Percentiles rank a stretch among this genome's conserved stretches.
phyloP scores from a whole-genome alignment of 2,797 vertebrate species.

The Sebastes aleutianus region DNA sequence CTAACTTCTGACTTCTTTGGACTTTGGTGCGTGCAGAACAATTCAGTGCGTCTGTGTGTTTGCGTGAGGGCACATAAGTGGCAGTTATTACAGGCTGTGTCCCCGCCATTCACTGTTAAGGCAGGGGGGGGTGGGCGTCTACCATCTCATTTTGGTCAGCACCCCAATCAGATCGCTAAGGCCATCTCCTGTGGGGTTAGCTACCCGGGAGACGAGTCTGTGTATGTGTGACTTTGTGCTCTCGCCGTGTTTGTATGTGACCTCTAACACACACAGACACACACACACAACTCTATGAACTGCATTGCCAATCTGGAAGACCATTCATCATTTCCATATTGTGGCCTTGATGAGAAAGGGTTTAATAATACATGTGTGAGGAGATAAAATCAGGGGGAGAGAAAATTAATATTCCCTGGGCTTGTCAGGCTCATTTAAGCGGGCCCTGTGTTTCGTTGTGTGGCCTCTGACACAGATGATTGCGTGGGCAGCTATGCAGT shows the following conservation, averaged over 20 bases:
- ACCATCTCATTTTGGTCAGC: constrained; percentile 63
- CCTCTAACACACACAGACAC: constrained; percentile 3
- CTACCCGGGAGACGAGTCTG: neutral
- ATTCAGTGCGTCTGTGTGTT: constrained; percentile 33
- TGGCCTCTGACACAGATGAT: constrained; percentile 78
- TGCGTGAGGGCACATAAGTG: constrained; percentile 35
- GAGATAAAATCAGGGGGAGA: constrained; percentile 66
- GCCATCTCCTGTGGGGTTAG: constrained; percentile 37
- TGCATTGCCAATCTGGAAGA: constrained; percentile 30
- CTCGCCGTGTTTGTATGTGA: constrained; percentile 1
- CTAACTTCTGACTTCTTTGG: constrained; percentile 44
- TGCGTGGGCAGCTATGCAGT: constrained; percentile 75
- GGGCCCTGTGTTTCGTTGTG: constrained; percentile 60
- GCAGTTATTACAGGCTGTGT: constrained; percentile 51
- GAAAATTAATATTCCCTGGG: constrained; percentile 75
- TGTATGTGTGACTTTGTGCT: constrained; percentile 1
- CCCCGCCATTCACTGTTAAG: constrained; percentile 23
- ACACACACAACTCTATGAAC: constrained; percentile 1
- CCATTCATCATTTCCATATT: constrained; percentile 61
- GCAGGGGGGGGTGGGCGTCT: constrained; percentile 22
- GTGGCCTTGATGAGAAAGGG: constrained; percentile 59
- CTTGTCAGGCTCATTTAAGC: constrained; percentile 76
- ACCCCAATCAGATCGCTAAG: constrained; percentile 67
- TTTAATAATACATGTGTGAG: constrained; percentile 68
- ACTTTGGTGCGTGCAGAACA: constrained; percentile 21